Evolutionary conservation across 1,140 invertebrate genomes (phyloP).

Genomic region (Choristoneura fumiferana): DNA sequence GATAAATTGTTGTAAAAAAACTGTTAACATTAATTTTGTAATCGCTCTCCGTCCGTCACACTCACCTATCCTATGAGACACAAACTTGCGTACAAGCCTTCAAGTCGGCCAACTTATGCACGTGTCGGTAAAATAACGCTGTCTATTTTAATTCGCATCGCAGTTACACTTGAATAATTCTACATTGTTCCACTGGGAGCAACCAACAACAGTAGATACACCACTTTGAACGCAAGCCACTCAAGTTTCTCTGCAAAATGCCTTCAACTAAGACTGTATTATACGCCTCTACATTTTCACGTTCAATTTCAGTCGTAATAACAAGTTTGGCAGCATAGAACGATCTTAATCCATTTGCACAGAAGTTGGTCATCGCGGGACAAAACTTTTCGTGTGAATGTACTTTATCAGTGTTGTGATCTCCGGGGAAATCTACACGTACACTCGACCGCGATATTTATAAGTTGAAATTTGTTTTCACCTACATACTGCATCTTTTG

Average conservation of each 20-base stretch:
- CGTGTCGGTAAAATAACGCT: slow-evolving; percentile 32
- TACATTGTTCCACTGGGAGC: slow-evolving; percentile 16
- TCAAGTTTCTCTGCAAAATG: not conserved
- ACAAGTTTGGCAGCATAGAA: slow-evolving; percentile 14
- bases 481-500: not conserved
- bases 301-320: slow-evolving; percentile 12
- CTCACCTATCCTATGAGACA: not conserved
- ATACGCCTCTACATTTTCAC: not conserved
- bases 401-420: slow-evolving; percentile 16
- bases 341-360: slow-evolving; percentile 18
- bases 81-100: slow-evolving; percentile 35
- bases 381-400: slow-evolving; percentile 15
- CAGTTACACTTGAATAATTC: slow-evolving; percentile 25
- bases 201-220: not conserved
- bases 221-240: slow-evolving; percentile 9
- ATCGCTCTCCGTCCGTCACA: slow-evolving; percentile 9
- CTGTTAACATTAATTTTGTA: slow-evolving; percentile 45
- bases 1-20: slow-evolving; percentile 32
- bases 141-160: slow-evolving; percentile 38
- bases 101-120: slow-evolving; percentile 40
- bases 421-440: slow-evolving; percentile 15
- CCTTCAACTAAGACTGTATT: not conserved
- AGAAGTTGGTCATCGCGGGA: slow-evolving; percentile 15
- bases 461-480: slow-evolving; percentile 16
- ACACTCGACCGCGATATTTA: slow-evolving; percentile 13